Evolutionary conservation across 1,140 invertebrate species (phyloP), one percentile per base, ranked within the genome.

Genomic region (Odontomachus brunneus): DNA sequence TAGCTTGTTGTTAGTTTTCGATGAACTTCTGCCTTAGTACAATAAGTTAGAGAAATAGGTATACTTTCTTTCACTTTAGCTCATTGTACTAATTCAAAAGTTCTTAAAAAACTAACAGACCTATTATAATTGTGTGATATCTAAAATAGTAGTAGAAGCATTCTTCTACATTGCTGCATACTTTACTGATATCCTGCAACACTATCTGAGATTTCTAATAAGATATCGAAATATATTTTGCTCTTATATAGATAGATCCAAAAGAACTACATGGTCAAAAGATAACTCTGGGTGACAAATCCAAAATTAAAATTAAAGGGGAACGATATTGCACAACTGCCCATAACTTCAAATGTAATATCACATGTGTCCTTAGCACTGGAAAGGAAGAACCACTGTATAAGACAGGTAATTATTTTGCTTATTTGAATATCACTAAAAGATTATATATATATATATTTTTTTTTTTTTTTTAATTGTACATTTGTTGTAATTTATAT

Each of bases 281-380:
- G 1, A 72, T 93, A 44, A 17, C 65, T 22, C 84, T 92, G 33
- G 89, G 89, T 14, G 84, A 90, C 5, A 92, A 91, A 67, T 89
- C 90, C 19, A 92, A 91, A 78, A 69, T 93, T 24, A 93, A 87
- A 84, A 59, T 92, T 72, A 89, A 84, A 7, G 72, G 88, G 1
- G 89, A 90, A 57, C 73, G 75, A 49, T 92, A 92, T 51, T 91
- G 66, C 38, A 85, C 87, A n/a, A 65, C 83, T 14, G 82, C 82
- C 11, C 83, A 74, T 33, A 51, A 83, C 5, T 24, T 26, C n/a
- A 86, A 80, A 73, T 63, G 51, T 17, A 86, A 67, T 78, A 3
- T 91, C 3, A 90, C 91, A 14, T 92, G 90, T 57, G 86, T 92
- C 22, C 82, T 93, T 19, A 84, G 75, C n/a, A 88, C 80, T 1